A percentile compares a stretch with the other conserved stretches of the same genome.
Conservation (phyloP, 2,888 invertebrate species). For the Megalurothrips usitatus region DNA sequence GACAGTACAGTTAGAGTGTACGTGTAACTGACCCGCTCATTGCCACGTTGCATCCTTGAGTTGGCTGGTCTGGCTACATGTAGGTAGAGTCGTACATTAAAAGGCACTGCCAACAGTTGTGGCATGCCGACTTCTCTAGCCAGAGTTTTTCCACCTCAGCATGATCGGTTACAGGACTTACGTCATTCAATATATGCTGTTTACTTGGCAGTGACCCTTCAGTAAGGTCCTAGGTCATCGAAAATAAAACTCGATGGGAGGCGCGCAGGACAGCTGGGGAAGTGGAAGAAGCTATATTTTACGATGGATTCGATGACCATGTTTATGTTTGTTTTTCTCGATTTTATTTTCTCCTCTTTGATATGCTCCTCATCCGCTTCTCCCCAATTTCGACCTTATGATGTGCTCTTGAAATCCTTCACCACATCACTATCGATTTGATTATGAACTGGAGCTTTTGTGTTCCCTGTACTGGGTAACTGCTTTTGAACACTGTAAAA, state of each 20-base stretch:
- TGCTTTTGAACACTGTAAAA: too few relatives aligned
- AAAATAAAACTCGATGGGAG: background rate
- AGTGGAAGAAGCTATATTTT: background rate
- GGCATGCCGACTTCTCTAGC: conserved; percentile 30
- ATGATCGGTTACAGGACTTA: conserved; percentile 31
- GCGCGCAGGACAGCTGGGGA: conserved; percentile 14
- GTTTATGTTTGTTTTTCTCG: background rate
- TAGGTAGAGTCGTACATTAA: conserved; percentile 3
- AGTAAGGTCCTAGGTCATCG: background rate
- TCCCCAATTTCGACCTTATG: too few relatives aligned
- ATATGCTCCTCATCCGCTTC: background rate
- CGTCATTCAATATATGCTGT: background rate
- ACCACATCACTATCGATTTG: background rate
- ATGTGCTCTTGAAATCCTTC: background rate
- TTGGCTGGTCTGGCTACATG: conserved; percentile 25
- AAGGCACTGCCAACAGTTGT: background rate
- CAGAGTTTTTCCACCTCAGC: conserved; percentile 38
- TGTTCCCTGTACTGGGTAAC: background rate
- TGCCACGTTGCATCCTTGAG: background rate
- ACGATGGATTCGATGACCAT: background rate
- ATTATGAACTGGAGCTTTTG: conserved; percentile 5
- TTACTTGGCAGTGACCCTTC: background rate
- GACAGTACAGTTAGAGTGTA: too few relatives aligned
- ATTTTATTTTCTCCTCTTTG: background rate
- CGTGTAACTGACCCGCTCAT: too few relatives aligned